These are phyloP conservation scores for Thunnus thynnus DNA, from an alignment of 2,113 vertebrate species.

Conservation along the genomic window DNA sequence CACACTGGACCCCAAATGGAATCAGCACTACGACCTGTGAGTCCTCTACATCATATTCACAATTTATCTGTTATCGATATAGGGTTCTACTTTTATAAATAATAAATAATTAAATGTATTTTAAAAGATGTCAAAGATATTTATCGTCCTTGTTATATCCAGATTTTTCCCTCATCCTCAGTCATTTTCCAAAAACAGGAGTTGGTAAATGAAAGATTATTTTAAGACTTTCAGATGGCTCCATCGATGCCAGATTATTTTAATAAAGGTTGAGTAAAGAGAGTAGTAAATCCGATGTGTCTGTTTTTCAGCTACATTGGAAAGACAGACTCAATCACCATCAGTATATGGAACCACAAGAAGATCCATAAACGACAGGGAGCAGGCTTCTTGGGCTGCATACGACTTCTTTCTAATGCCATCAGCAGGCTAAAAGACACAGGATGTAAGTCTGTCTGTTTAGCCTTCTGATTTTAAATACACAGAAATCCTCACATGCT, in stretches of 20 bases:
- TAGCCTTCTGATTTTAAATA: neutral
- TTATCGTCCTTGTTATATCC: too few relatives aligned
- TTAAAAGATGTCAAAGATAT: too few relatives aligned
- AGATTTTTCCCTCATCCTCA: too few relatives aligned
- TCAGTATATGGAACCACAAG: slow-evolving; percentile 99
- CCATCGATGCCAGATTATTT: too few relatives aligned
- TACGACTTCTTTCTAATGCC: slow-evolving; percentile 95
- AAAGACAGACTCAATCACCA: slow-evolving; percentile 97
- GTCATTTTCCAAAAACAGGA: too few relatives aligned
- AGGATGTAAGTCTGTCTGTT: slow-evolving; percentile 88
- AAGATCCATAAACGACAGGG: slow-evolving; percentile 99
- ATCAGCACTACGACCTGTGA: slow-evolving; percentile 99
- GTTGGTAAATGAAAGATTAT: too few relatives aligned
- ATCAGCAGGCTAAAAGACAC: slow-evolving; percentile 99
- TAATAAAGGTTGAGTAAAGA: neutral
- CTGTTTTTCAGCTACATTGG: slow-evolving; percentile 90
- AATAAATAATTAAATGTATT: too few relatives aligned
- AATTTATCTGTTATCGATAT: neutral
- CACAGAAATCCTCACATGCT: neutral
- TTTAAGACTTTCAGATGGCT: too few relatives aligned
- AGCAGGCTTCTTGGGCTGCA: slow-evolving; percentile 96
- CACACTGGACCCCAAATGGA: slow-evolving; percentile 99
- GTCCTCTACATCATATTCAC: slow-evolving; percentile 60
- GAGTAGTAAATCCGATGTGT: neutral
- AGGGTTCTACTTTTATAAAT: neutral